These are phyloP conservation scores for Ephydatia muelleri DNA, from an alignment of 37 sponge, comb jelly and placozoan genomes.

Conservation along the genomic window DNA sequence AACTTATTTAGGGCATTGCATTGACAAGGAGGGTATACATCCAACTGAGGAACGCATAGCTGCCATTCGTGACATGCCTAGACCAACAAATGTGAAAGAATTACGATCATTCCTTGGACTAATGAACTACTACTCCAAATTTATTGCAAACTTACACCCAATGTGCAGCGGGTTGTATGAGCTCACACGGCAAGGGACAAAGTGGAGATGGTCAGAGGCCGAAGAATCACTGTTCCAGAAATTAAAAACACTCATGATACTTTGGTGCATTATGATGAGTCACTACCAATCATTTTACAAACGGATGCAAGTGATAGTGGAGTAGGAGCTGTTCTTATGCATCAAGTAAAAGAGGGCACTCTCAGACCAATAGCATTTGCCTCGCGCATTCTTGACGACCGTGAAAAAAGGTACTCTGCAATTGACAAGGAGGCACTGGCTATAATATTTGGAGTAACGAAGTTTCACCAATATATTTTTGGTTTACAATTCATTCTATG, in stretches of 20 bases:
- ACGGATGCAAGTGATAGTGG: conserved; percentile 3
- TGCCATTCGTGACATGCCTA: not conserved
- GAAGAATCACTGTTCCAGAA: not conserved
- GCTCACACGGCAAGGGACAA: not conserved
- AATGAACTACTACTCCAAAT: not conserved
- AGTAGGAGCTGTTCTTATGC: conserved; percentile 11
- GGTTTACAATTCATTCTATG: not conserved
- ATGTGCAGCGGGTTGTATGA: conserved; percentile 1
- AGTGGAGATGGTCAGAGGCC: conserved; percentile 2
- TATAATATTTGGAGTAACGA: not conserved
- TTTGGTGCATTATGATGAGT: conserved; percentile 5
- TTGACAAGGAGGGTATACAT: not conserved
- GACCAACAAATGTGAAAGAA: conserved; percentile 5
- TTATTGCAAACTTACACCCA: not conserved
- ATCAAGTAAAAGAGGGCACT: conserved; percentile 1
- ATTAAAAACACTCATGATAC: not conserved
- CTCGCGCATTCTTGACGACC: not conserved
- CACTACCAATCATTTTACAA: not conserved
- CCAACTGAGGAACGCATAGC: not conserved
- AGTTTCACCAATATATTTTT: not conserved
- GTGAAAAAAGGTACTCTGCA: conserved; percentile 1
- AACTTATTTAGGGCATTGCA: conserved; percentile 1
- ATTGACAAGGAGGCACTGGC: not conserved
- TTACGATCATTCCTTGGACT: not conserved
- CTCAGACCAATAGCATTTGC: conserved; percentile 20